Evolutionary conservation across 2,888 invertebrate species (phyloP).

Genomic region (Drosophila multiciliata): DNA sequence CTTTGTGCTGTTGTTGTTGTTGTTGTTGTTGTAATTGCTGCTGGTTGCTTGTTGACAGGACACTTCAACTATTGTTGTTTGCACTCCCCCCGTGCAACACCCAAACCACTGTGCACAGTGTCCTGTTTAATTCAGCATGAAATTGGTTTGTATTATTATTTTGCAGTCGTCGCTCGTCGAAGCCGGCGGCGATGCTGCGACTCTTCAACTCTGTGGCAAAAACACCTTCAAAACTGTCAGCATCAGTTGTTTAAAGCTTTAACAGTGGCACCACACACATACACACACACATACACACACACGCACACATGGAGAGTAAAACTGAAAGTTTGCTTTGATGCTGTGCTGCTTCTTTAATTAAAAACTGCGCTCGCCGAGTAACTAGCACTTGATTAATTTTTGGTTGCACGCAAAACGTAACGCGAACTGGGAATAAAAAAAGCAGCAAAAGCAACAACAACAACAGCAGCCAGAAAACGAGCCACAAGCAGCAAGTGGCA

Average conservation of each 20-base stretch:
- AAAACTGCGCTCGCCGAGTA: slow-evolving; percentile 73
- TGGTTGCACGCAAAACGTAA: slow-evolving; percentile 80
- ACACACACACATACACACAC: not conserved
- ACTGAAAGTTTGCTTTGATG: slow-evolving; percentile 72
- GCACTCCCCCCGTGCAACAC: slow-evolving; percentile 17
- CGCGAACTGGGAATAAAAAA: slow-evolving; percentile 51
- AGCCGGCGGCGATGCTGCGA: slow-evolving; percentile 55
- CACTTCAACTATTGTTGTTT: slow-evolving; percentile 83
- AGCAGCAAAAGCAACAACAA: slow-evolving; percentile 17
- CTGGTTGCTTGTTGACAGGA: slow-evolving; percentile 81
- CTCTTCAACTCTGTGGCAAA: slow-evolving; percentile 41
- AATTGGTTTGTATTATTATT: slow-evolving; percentile 83
- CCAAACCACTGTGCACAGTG: slow-evolving; percentile 7
- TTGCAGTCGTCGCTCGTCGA: slow-evolving; percentile 59
- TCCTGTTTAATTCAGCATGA: slow-evolving; percentile 83
- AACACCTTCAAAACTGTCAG: slow-evolving; percentile 65
- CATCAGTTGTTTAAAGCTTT: slow-evolving; percentile 49
- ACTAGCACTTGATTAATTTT: slow-evolving; percentile 81
- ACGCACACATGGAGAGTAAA: slow-evolving; percentile 5
- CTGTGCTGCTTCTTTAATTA: slow-evolving; percentile 69
- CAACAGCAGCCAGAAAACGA: slow-evolving; percentile 31
- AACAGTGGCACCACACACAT: slow-evolving; percentile 14
- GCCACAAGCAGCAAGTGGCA: slow-evolving; percentile 47
- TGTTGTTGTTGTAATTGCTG: slow-evolving; percentile 47
- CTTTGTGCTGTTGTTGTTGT: slow-evolving; percentile 57